Evolutionary conservation across 30 jellyfish, hydroid and myxozoan species (phyloP).

Genomic region (Cassiopea andromeda): DNA sequence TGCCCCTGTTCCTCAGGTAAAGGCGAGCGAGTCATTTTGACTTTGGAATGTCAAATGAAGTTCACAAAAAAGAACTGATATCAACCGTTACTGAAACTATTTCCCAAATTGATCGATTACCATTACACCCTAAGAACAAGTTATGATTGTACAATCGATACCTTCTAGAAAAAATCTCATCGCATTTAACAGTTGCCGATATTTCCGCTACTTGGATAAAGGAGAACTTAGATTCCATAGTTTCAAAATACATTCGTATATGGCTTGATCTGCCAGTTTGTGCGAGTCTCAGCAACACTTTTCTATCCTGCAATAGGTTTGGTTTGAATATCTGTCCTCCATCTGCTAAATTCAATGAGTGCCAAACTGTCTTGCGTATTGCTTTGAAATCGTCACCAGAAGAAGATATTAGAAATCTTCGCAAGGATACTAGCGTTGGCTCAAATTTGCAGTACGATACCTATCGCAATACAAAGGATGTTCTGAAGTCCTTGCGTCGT

Average conservation of each 20-base stretch:
- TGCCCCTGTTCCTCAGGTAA: neutral
- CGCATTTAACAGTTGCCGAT: too few species aligned
- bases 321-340: too few species aligned
- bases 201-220: neutral
- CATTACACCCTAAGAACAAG: slow-evolving; percentile 3
- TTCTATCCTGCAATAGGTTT: too few species aligned
- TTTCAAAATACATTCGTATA: slow-evolving; percentile 1
- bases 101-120: neutral
- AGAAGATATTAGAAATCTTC: neutral
- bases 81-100: neutral
- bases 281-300: neutral
- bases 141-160: neutral
- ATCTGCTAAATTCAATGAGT: too few species aligned
- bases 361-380: too few species aligned
- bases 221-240: slow-evolving; percentile 16
- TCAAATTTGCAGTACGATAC: too few species aligned
- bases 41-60: too few species aligned
- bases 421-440: slow-evolving; percentile 5
- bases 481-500: too few species aligned
- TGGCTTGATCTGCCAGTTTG: slow-evolving; percentile 38
- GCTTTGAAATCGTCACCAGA: neutral
- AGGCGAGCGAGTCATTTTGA: too few species aligned
- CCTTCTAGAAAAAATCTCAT: too few species aligned
- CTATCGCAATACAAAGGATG: too few species aligned
- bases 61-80: neutral